These are phyloP conservation scores for Calliphora vomitoria DNA, from an alignment of 2,888 invertebrate genomes.

Conservation along the genomic window DNA sequence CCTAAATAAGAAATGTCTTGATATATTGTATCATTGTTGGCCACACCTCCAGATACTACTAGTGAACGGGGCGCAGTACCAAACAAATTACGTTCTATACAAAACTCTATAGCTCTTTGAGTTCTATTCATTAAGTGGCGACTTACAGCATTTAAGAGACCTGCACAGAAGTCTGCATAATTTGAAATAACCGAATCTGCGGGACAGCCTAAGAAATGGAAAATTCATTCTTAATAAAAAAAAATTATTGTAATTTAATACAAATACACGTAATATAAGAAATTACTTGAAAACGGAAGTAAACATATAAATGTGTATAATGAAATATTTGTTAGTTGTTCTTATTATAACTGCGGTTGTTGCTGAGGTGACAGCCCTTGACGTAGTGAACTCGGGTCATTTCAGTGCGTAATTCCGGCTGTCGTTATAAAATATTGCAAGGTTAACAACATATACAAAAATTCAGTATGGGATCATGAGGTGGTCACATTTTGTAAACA, in stretches of 20 bases:
- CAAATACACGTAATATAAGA: too few relatives aligned
- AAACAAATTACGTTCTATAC: conserved; percentile 87
- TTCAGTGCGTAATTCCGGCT: too few relatives aligned
- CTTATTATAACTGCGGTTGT: too few relatives aligned
- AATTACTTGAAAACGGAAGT: too few relatives aligned
- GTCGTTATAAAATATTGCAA: too few relatives aligned
- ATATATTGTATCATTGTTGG: conserved; percentile 94
- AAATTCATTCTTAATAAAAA: neutral
- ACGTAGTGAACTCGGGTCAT: too few relatives aligned
- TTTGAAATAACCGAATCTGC: conserved; percentile 91
- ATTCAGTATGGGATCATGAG: too few relatives aligned
- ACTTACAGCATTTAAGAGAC: conserved; percentile 90
- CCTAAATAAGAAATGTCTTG: conserved; percentile 89
- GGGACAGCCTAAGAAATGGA: conserved; percentile 84
- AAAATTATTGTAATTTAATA: neutral
- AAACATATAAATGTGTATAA: too few relatives aligned
- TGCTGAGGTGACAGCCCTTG: too few relatives aligned
- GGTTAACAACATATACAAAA: too few relatives aligned
- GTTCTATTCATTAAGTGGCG: conserved; percentile 93
- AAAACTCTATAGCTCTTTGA: conserved; percentile 92
- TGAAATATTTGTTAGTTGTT: too few relatives aligned
- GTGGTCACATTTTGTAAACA: too few relatives aligned
- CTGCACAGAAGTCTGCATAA: conserved; percentile 93
- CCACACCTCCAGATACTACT: conserved; percentile 97
- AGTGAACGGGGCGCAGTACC: conserved; percentile 86